Conservation (phyloP, 2,113 vertebrate species). For the Syngnathus floridae region DNA sequence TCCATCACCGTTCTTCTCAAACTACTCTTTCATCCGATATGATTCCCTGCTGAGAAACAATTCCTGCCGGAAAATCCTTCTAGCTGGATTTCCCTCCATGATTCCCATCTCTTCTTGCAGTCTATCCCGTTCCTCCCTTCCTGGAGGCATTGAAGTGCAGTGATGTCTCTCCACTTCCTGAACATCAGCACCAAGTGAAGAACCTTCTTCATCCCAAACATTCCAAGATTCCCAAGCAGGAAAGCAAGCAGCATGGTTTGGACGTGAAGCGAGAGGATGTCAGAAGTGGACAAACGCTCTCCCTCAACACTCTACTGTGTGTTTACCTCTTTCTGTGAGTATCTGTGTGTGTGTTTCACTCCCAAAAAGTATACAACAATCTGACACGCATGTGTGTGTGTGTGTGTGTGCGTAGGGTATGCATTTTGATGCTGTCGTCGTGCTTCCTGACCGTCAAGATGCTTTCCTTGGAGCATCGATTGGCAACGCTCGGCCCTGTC, state of each 20-base stretch:
- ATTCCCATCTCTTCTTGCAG: slow-evolving; percentile 13
- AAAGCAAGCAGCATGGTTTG: slow-evolving; percentile 42
- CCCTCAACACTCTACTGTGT: slow-evolving; percentile 78
- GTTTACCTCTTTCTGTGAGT: slow-evolving; percentile 87
- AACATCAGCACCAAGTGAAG: slow-evolving; percentile 43
- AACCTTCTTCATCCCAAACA: slow-evolving; percentile 23
- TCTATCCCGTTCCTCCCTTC: slow-evolving; percentile 71
- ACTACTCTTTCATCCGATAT: too few relatives aligned
- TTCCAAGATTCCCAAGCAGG: slow-evolving; percentile 23
- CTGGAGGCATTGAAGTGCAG: slow-evolving; percentile 70
- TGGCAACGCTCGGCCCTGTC: slow-evolving; percentile 71
- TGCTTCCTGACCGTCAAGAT: slow-evolving; percentile 89
- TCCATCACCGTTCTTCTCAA: too few relatives aligned
- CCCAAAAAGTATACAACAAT: neutral
- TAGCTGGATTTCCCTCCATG: neutral
- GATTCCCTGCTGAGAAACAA: neutral
- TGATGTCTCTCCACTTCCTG: slow-evolving; percentile 53
- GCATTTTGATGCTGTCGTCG: slow-evolving; percentile 80
- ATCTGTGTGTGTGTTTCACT: neutral
- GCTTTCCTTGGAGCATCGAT: slow-evolving; percentile 76
- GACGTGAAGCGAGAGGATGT: slow-evolving; percentile 46
- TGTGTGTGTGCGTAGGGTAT: slow-evolving; percentile 71
- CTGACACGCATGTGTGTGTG: slow-evolving; percentile 1
- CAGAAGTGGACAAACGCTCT: slow-evolving; percentile 63
- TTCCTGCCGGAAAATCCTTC: neutral